phyloP scores from a whole-genome alignment of 2,113 vertebrate species.

The Sialia sialis region DNA sequence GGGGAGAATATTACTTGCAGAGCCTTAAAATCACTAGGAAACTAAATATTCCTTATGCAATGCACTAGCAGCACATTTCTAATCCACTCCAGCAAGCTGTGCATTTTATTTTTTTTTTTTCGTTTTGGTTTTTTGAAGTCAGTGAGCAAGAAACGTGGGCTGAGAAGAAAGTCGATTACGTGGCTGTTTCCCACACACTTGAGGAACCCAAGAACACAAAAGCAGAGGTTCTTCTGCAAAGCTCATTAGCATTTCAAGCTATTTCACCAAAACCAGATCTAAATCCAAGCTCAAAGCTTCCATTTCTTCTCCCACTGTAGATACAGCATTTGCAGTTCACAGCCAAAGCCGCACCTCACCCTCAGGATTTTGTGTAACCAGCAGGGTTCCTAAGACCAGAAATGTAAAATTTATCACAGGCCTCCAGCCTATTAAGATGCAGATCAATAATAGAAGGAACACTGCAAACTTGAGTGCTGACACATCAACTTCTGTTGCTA shows the following conservation, averaged over 20 bases:
- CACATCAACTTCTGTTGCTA: neutral
- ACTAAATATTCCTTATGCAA: constrained; percentile 23
- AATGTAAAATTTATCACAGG: neutral
- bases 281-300: neutral
- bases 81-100: constrained; percentile 38
- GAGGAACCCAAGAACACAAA: constrained; percentile 49
- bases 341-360: neutral
- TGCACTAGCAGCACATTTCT: neutral
- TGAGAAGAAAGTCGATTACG: constrained; percentile 53
- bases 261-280: neutral
- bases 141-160: constrained; percentile 53
- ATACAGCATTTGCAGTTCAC: neutral
- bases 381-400: constrained; percentile 7
- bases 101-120: neutral
- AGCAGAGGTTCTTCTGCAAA: constrained; percentile 42
- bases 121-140: neutral
- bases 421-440: neutral
- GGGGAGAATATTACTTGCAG: neutral
- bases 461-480: neutral
- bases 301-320: neutral
- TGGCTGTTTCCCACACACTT: constrained; percentile 52
- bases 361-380: neutral
- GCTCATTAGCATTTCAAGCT: neutral
- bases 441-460: constrained; percentile 44
- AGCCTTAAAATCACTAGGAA: neutral